phyloP scores from a whole-genome alignment of 2,888 invertebrate genomes.

The Drymonia ruficornis region DNA sequence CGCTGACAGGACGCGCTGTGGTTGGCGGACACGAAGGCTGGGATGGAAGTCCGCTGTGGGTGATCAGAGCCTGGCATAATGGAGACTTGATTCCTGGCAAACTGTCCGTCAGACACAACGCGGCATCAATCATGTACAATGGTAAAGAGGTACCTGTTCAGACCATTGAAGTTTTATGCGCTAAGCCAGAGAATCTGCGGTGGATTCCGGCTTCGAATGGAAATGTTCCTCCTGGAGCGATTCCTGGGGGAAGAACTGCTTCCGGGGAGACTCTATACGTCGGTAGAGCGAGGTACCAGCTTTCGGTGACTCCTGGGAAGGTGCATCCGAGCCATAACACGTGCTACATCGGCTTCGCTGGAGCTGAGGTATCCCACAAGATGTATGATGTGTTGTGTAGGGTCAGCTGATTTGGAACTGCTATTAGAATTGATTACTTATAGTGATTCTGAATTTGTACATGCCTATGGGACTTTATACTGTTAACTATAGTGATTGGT shows the following conservation, averaged over 20 bases:
- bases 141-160: slow-evolving; percentile 75
- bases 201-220: slow-evolving; percentile 84
- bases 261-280: slow-evolving; percentile 81
- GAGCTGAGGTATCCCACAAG: slow-evolving; percentile 69
- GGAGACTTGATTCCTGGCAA: slow-evolving; percentile 79
- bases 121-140: slow-evolving; percentile 68
- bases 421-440: slow-evolving; percentile 4
- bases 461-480: background rate
- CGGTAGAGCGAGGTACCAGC: slow-evolving; percentile 83
- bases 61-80: slow-evolving; percentile 75
- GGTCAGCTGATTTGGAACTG: slow-evolving; percentile 50
- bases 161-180: slow-evolving; percentile 74
- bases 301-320: slow-evolving; percentile 85
- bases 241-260: slow-evolving; percentile 79
- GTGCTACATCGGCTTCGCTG: slow-evolving; percentile 74
- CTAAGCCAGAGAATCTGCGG: slow-evolving; percentile 63
- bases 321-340: slow-evolving; percentile 73
- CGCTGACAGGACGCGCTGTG: slow-evolving; percentile 69
- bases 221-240: slow-evolving; percentile 80
- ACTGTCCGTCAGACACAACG: slow-evolving; percentile 70
- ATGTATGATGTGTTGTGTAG: slow-evolving; percentile 76
- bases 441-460: background rate
- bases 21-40: slow-evolving; percentile 78
- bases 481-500: no score
- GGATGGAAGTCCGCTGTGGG: slow-evolving; percentile 79